Evolutionary conservation across 2,797 vertebrate genomes (phyloP), one percentile per base, ranked within the genome.

Genomic region (Lycodopsis pacificus): DNA sequence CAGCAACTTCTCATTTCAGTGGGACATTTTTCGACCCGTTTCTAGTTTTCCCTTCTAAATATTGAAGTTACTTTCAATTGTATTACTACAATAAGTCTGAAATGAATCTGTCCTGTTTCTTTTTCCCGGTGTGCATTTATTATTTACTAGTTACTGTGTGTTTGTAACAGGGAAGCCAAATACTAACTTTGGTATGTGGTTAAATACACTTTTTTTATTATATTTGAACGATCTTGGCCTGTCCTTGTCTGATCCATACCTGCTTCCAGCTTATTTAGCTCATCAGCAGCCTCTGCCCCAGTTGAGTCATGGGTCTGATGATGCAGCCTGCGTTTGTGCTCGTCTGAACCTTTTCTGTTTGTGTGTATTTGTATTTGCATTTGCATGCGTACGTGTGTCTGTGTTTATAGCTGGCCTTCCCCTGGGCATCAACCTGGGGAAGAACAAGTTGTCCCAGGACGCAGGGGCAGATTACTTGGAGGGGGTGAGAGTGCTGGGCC

Each of bases 341-440:
- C 51, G 54, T 79, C 59, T 84, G 40, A 84, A 65, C 53, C 20
- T 34, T 40, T 77, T 36, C 36, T 67, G 15, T 79, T 19, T 81
- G 5, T 70, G 36, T 56, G 25, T 58, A 30, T 59, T 12, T 57
- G n/a, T 59, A 14, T 67, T n/a, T 53, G 65, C 12, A 44, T 80
- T 56, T 56, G 25, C 3, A 3, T 56, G 14, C n/a, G 22, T 71
- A 56, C 6, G 4, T 65, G 6, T 71, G 68, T 72, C 4, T 80
- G 59, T 91, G 85, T 90, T 88, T 84, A 74, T 86, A 99, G 98
- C 82, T 80, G 97, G 98, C 65, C 95, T 95, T 93, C 97, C 96
- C 12, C 94, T 99, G 22, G 98, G 98, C 84, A 90, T 99, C 91
- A 99, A 99, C 86, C 94, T 99, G 80, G 98, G 98, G 65, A 99